Conservation (phyloP, 2,113 vertebrate genomes). For the Apteryx mantelli region DNA sequence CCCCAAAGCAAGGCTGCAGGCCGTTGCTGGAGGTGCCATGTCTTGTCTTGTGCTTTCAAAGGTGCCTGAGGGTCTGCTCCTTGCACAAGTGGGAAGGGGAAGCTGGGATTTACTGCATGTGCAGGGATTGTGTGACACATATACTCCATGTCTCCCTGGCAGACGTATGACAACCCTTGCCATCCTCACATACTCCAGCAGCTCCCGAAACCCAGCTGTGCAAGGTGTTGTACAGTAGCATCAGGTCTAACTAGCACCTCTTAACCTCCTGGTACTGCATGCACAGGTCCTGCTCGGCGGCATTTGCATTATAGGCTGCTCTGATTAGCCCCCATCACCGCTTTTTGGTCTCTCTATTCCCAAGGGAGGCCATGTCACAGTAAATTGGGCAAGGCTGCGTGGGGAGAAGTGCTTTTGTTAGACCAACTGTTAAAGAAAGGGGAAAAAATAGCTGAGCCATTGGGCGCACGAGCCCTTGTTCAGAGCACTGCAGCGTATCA, state of each 20-base stretch:
- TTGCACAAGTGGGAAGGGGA: not conserved
- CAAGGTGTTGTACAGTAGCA: not conserved
- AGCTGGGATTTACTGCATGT: not conserved
- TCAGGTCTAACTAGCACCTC: not conserved
- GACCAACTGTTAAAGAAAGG: not conserved
- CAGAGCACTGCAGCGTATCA: not conserved
- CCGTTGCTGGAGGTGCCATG: not conserved
- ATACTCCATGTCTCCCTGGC: not conserved
- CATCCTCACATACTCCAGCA: not conserved
- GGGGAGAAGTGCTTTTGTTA: not conserved
- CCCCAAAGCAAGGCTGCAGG: not conserved
- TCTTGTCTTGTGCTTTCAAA: not conserved
- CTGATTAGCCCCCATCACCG: not conserved
- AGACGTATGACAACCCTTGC: not conserved
- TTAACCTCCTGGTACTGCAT: not conserved
- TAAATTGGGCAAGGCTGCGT: not conserved
- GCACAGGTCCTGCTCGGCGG: rapidly evolving
- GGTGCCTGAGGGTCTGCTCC: no score
- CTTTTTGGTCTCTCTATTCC: not conserved
- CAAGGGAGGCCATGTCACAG: not conserved
- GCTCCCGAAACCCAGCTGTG: not conserved
- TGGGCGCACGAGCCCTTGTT: not conserved
- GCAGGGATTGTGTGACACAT: not conserved
- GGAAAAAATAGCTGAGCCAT: not conserved
- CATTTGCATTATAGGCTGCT: not conserved